These are phyloP conservation scores for Suillia variegata DNA, from an alignment of 2,888 invertebrate species.

Conservation along the genomic window DNA sequence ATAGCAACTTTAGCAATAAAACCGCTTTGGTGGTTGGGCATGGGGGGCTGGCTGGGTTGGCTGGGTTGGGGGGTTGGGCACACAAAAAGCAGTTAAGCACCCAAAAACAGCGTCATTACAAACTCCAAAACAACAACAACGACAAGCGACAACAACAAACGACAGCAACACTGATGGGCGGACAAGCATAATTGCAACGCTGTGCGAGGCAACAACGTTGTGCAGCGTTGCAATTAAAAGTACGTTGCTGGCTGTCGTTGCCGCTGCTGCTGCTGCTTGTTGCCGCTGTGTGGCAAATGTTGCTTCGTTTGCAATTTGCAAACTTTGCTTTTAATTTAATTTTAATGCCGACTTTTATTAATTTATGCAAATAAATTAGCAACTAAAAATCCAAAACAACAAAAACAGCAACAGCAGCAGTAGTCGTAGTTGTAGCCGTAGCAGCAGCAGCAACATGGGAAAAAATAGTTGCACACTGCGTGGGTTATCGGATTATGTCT, in stretches of 20 bases:
- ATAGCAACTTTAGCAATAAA: conserved; percentile 1
- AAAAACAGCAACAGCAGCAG: background rate
- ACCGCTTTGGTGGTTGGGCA: background rate
- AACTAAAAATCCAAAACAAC: background rate
- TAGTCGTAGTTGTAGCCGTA: background rate
- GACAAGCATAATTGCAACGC: background rate
- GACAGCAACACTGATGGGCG: background rate
- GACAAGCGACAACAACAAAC: background rate
- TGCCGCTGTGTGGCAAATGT: background rate
- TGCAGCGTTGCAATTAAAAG: background rate
- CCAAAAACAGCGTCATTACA: background rate
- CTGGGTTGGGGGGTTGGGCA: background rate
- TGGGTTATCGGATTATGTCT: background rate
- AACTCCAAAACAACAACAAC: background rate
- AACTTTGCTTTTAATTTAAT: conserved; percentile 3
- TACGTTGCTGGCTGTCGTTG: too few species aligned
- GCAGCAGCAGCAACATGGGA: too few species aligned
- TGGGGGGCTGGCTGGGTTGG: background rate
- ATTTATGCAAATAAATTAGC: conserved; percentile 5
- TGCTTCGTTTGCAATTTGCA: conserved; percentile 10
- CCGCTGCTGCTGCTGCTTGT: too few species aligned
- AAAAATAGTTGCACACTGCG: background rate
- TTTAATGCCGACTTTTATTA: conserved; percentile 6
- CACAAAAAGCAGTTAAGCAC: background rate
- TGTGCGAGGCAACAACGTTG: background rate